Evolutionary conservation across 2,888 invertebrate genomes (phyloP), one percentile per base, ranked within the genome.

Genomic region (Adelphocoris suturalis): DNA sequence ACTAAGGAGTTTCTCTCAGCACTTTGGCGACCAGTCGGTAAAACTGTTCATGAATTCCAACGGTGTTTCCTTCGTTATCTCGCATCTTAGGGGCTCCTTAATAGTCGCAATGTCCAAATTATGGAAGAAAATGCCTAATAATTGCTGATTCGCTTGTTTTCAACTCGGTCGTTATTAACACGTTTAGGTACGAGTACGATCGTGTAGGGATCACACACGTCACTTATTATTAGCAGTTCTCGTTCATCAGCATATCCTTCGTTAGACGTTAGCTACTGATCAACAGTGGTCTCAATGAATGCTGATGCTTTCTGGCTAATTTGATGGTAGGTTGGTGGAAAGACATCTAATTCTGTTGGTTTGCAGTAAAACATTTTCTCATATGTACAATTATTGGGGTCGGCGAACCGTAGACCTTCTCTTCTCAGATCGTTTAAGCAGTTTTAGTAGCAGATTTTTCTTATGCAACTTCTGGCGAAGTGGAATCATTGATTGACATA

Each of bases 1-100:
- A 23, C 5, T 23, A 52, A 82, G 37, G 47, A 52, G 82, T 82
- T 82, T 48, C 82, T 48, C 82, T 46, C 28, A 4, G 82, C 82
- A 82, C 27, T 52, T 82, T 52, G 23, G 52, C 27, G 46, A 27
- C 52, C 48, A 52, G 7, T n/a, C 19, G 5, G 82, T 52, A 27
- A 81, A 52, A 82, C 48, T 23, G 82, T 82, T 82, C 82, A 48
- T 82, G 52, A 82, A 82, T 52, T 82, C 82, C 82, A 82, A 82
- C 82, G 82, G 82, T 82, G 52, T 82, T 47, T 27, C 23, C 4
- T 23, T 27, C 27, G 23, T 52, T 82, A 47, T 82, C 19, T n/a
- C 23, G 5, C 82, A 47, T 82, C 82, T 52, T 82, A 52, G 23
- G 23, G 14, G 3, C 68, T 23, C 23, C 68, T 23, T 82, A 82